Conservation (phyloP, 2,797 vertebrate species). For the Mastacembelus armatus region DNA sequence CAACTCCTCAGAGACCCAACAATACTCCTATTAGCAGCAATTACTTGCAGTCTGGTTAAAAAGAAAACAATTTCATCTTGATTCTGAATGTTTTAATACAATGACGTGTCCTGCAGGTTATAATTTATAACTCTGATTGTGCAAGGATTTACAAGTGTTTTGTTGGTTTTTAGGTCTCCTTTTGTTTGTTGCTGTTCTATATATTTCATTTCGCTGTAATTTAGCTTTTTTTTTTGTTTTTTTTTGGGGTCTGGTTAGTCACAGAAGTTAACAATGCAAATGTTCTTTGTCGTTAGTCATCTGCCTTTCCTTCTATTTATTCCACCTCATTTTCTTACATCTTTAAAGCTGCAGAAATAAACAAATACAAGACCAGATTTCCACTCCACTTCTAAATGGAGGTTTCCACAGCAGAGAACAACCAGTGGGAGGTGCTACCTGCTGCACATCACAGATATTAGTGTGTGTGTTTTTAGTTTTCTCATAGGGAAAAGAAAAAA, state of each 20-base stretch:
- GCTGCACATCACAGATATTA: background rate
- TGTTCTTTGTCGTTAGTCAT: too few relatives aligned
- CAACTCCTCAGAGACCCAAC: background rate
- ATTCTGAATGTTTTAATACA: constrained; percentile 29
- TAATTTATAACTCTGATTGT: constrained; percentile 24
- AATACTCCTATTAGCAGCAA: background rate
- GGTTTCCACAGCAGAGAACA: background rate
- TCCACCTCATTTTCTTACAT: too few relatives aligned
- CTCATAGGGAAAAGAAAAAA: background rate
- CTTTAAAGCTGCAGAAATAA: too few relatives aligned
- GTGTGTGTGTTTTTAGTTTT: background rate
- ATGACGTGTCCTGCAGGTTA: constrained; percentile 10
- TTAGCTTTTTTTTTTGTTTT: background rate
- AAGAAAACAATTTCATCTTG: background rate
- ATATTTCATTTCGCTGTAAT: background rate
- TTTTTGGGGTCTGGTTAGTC: background rate
- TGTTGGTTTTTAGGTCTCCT: too few relatives aligned
- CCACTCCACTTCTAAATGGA: background rate
- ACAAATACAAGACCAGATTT: background rate
- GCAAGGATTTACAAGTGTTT: too few relatives aligned
- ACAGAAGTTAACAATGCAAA: background rate
- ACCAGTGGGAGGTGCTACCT: constrained; percentile 25
- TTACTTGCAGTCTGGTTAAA: background rate
- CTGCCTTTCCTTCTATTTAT: too few relatives aligned
- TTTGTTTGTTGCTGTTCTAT: too few relatives aligned